Evolutionary conservation across 2,113 vertebrate genomes (phyloP).

Genomic region (Barbus barbus): DNA sequence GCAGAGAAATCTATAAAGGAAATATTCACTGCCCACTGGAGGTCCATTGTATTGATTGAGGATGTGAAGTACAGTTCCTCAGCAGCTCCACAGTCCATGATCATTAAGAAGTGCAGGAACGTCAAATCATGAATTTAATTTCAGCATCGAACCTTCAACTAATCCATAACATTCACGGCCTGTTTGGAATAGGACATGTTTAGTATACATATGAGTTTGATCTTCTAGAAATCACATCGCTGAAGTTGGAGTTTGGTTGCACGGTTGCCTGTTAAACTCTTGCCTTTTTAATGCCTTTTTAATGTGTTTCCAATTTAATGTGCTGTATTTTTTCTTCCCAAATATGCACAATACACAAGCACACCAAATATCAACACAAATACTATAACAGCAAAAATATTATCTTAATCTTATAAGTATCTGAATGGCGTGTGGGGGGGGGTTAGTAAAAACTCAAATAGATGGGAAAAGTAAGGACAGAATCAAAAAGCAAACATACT

Average conservation of each 20-base stretch:
- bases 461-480: background rate
- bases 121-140: slow-evolving; percentile 31
- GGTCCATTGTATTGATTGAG: slow-evolving; percentile 41
- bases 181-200: background rate
- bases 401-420: too few relatives aligned
- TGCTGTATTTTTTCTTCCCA: too few relatives aligned
- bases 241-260: background rate
- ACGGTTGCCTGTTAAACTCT: background rate
- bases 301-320: too few relatives aligned
- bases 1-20: slow-evolving; percentile 52
- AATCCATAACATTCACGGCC: slow-evolving; percentile 11
- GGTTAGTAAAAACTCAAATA: too few relatives aligned
- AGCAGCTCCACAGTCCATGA: background rate
- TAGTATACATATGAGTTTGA: background rate
- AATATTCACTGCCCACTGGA: slow-evolving; percentile 36
- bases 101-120: slow-evolving; percentile 30
- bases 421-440: too few relatives aligned
- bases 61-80: slow-evolving; percentile 48
- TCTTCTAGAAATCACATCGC: background rate
- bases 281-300: too few relatives aligned
- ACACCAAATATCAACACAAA: too few relatives aligned
- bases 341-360: too few relatives aligned
- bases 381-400: too few relatives aligned
- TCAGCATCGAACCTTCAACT: background rate
- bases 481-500: background rate